Conservation (phyloP, 2,888 invertebrate genomes). For the Pandemis heparana region DNA sequence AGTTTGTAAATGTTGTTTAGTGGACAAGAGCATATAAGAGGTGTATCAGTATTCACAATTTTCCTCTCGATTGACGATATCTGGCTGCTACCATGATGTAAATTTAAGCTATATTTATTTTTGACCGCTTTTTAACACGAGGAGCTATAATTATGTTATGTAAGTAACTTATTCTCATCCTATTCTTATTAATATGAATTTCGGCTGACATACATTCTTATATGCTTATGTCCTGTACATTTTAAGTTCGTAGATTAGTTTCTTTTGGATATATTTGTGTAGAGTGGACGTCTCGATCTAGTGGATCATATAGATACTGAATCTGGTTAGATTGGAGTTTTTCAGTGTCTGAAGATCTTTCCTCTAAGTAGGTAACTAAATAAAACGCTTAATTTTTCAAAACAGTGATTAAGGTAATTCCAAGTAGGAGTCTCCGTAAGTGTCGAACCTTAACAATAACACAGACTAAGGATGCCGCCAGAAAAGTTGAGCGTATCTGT, state of each 20-base stretch:
- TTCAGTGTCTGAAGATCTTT: conserved; percentile 38
- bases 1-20: conserved; percentile 77
- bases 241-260: conserved; percentile 68
- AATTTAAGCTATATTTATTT: conserved; percentile 12
- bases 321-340: conserved; percentile 60
- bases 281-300: conserved; percentile 58
- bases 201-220: conserved; percentile 54
- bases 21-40: conserved; percentile 66
- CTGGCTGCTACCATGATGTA: conserved; percentile 24
- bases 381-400: conserved; percentile 29
- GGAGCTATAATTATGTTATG: not conserved
- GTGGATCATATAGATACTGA: conserved; percentile 52
- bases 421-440: conserved; percentile 4
- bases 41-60: conserved; percentile 34
- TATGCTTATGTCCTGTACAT: conserved; percentile 58
- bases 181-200: not conserved
- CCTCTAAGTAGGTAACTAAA: conserved; percentile 41
- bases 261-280: conserved; percentile 73
- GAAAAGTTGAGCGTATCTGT: conserved; percentile 27
- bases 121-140: not conserved
- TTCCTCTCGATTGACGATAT: conserved; percentile 16
- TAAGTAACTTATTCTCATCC: not conserved
- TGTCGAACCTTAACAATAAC: not conserved
- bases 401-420: conserved; percentile 14
- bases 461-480: conserved; percentile 16